Percentiles rank a stretch among this genome's conserved stretches.
These are phyloP conservation scores for Pectinophora gossypiella DNA, from an alignment of 1,140 invertebrate species.

Conservation along the genomic window DNA sequence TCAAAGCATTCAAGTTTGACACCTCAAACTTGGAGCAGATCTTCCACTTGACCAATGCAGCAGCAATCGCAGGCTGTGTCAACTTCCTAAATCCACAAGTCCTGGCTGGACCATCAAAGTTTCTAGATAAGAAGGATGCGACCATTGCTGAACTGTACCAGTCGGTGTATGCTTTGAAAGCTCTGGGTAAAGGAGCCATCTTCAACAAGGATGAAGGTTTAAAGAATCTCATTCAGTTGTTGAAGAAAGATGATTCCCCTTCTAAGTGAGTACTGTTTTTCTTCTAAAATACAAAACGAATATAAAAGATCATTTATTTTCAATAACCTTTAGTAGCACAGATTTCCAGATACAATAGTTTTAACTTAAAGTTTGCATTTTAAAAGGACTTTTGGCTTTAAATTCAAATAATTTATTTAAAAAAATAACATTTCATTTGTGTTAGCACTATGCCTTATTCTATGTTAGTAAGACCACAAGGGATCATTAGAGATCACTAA, in stretches of 20 bases:
- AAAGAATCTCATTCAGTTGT: slow-evolving; percentile 79
- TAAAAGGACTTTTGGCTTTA: too few relatives aligned
- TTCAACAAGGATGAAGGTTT: slow-evolving; percentile 76
- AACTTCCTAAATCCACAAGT: slow-evolving; percentile 57
- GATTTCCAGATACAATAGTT: too few relatives aligned
- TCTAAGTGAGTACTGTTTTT: slow-evolving; percentile 77
- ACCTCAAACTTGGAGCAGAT: slow-evolving; percentile 57
- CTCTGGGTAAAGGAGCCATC: slow-evolving; percentile 53
- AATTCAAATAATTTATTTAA: too few relatives aligned
- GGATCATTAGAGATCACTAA: too few relatives aligned
- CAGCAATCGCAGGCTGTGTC: slow-evolving; percentile 44
- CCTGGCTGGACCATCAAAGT: slow-evolving; percentile 31
- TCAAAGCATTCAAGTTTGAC: slow-evolving; percentile 54
- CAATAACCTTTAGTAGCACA: too few relatives aligned
- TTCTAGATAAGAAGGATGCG: slow-evolving; percentile 54
- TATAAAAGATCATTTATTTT: too few relatives aligned
- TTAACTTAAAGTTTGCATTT: too few relatives aligned
- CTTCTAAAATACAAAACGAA: too few relatives aligned
- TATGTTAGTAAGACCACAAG: too few relatives aligned
- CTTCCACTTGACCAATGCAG: slow-evolving; percentile 59
- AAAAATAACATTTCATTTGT: too few relatives aligned
- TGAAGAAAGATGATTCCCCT: slow-evolving; percentile 87
- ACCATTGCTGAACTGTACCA: slow-evolving; percentile 58
- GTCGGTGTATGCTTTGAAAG: slow-evolving; percentile 59
- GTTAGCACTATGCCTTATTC: too few relatives aligned